A percentile compares a stretch with the other conserved stretches of the same genome.
Evolutionary conservation across 2,888 invertebrate species (phyloP).

Genomic region (Chymomyza amoena): DNA sequence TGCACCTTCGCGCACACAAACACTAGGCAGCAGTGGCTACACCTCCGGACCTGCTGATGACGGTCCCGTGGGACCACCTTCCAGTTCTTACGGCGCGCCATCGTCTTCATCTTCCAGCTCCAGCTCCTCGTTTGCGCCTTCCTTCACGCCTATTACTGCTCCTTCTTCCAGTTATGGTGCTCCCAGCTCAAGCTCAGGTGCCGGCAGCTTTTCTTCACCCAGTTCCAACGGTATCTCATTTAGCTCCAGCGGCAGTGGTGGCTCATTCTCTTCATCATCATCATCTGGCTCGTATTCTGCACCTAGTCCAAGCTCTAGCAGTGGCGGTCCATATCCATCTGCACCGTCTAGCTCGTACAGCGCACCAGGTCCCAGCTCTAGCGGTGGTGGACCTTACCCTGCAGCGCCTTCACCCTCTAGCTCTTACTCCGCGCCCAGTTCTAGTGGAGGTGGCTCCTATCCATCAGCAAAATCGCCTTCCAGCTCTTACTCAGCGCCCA

Average conservation of each 20-base stretch:
- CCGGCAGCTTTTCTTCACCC: background rate
- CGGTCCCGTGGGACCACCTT: slow-evolving; percentile 41
- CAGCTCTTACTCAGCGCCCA: slow-evolving; percentile 36
- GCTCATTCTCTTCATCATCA: slow-evolving; percentile 49
- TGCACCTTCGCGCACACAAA: slow-evolving; percentile 78
- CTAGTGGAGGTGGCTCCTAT: slow-evolving; percentile 8
- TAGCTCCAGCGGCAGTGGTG: background rate
- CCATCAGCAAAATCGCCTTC: slow-evolving; percentile 23
- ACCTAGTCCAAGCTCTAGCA: slow-evolving; percentile 20
- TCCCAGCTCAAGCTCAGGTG: background rate
- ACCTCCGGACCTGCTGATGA: slow-evolving; percentile 70
- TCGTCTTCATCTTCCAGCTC: slow-evolving; percentile 46
- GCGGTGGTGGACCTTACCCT: slow-evolving; percentile 34
- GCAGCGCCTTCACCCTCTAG: slow-evolving; percentile 43
- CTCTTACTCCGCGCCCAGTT: slow-evolving; percentile 49
- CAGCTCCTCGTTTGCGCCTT: slow-evolving; percentile 5
- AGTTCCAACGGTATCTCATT: background rate
- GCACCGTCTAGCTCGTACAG: slow-evolving; percentile 80
- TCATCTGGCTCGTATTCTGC: slow-evolving; percentile 40
- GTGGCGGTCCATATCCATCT: slow-evolving; percentile 29
- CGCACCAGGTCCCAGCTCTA: slow-evolving; percentile 74
- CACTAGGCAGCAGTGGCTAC: slow-evolving; percentile 57
- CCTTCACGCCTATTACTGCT: slow-evolving; percentile 56
- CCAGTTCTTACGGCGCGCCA: slow-evolving; percentile 62
- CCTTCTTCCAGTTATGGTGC: slow-evolving; percentile 67